phyloP scores from a whole-genome alignment of 1,140 invertebrate species.

The Gryllus bimaculatus region DNA sequence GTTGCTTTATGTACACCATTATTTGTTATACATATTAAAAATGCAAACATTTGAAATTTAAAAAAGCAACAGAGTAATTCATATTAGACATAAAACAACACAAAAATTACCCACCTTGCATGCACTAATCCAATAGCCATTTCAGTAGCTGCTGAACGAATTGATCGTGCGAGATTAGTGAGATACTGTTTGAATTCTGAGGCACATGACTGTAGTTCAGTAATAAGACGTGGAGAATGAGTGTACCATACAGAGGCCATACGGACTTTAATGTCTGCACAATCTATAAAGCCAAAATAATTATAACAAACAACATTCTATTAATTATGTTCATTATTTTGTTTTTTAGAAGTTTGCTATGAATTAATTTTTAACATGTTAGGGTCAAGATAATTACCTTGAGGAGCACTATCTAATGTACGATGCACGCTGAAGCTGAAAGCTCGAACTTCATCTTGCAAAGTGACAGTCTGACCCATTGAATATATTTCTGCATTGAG shows the following conservation, averaged over 20 bases:
- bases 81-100: not conserved
- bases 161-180: slow-evolving; percentile 67
- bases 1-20: no score
- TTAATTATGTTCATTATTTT: not conserved
- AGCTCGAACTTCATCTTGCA: slow-evolving; percentile 45
- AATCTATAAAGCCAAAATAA: slow-evolving; percentile 11
- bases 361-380: no score
- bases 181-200: slow-evolving; percentile 60
- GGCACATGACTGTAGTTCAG: slow-evolving; percentile 76
- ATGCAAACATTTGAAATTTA: no score
- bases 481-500: slow-evolving; percentile 38
- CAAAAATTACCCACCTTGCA: slow-evolving; percentile 37
- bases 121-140: slow-evolving; percentile 86
- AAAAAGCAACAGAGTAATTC: no score
- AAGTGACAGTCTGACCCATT: slow-evolving; percentile 32
- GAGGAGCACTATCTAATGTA: not conserved
- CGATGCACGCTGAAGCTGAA: slow-evolving; percentile 49
- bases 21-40: no score
- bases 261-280: slow-evolving; percentile 44
- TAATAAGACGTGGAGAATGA: slow-evolving; percentile 75
- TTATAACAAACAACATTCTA: not conserved
- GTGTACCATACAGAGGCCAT: slow-evolving; percentile 92
- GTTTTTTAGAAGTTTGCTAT: no score
- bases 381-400: not conserved
- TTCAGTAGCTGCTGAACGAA: slow-evolving; percentile 82